Evolutionary conservation across 2,888 invertebrate species (phyloP), one percentile per base, ranked within the genome.

Genomic region (Apeira syringaria): DNA sequence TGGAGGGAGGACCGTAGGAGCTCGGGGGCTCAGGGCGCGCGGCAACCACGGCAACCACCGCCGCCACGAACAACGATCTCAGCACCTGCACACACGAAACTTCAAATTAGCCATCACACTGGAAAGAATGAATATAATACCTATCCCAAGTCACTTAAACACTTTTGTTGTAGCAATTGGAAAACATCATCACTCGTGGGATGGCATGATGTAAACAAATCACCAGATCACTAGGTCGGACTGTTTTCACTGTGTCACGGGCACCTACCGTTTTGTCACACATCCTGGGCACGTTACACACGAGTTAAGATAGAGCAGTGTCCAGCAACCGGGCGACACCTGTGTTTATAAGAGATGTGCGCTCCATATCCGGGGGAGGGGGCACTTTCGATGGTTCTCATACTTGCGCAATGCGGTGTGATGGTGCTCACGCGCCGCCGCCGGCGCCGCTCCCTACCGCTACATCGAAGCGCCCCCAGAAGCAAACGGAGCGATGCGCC

Each of bases 1-100:
- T 76, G 5, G 91, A 82, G 5, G 93, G 92, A 11, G 93, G 91
- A 27, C 92, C 91, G 70, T 93, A 93, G 17, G 86, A 87, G 29
- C 83, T 72, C 9, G 92, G 92, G 2, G 92, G 90, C 71, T 92
- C 92, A 18, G 92, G 92, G 48, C 91, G 87, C 51, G 87, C 92
- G 37, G 65, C 73, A 46, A 67, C 90, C 74, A 74, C 85, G 40
- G 63, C 90, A 64, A 73, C 77, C 67, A 73, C 79, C 75, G 70
- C 86, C 68, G 75, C 81, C 68, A 79, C 70, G 69, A 80, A 76
- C 77, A 86, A 61, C 34, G 82, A 76, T 67, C 80, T 82, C 68
- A 87, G 72, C 67, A 88, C 80, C 90, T 89, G 87, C 67, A 74
- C 76, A 79, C 68, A 80, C 60, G 26, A 46, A 40, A 46, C 45